These are phyloP conservation scores for Sialis fuliginosa DNA, from an alignment of 2,888 invertebrate species.

Conservation along the genomic window DNA sequence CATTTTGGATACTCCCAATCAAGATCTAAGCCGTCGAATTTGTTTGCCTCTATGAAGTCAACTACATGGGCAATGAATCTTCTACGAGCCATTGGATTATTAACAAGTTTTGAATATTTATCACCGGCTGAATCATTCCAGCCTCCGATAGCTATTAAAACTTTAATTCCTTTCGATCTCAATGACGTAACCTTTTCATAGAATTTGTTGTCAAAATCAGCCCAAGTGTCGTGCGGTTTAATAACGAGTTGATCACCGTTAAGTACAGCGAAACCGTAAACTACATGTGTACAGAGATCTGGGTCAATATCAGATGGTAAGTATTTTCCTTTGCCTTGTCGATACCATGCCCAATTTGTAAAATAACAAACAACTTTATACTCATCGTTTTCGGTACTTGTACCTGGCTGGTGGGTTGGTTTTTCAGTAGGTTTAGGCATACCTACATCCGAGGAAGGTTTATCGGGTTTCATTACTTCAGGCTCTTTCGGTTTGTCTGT, in stretches of 20 bases:
- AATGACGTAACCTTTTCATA: conserved; percentile 69
- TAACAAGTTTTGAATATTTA: conserved; percentile 70
- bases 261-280: conserved; percentile 83
- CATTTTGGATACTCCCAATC: conserved; percentile 93
- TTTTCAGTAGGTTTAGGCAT: conserved; percentile 5
- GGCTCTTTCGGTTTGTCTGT: background rate
- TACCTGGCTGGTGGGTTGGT: conserved; percentile 2
- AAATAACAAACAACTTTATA: conserved; percentile 82
- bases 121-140: conserved; percentile 90
- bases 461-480: background rate
- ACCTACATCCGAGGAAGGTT: background rate
- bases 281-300: conserved; percentile 75
- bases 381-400: conserved; percentile 10
- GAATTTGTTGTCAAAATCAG: conserved; percentile 79
- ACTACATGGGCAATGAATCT: conserved; percentile 58
- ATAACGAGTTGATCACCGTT: conserved; percentile 56
- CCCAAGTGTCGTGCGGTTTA: conserved; percentile 75
- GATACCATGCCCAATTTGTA: conserved; percentile 91
- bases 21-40: conserved; percentile 80
- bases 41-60: conserved; percentile 59
- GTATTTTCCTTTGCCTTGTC: conserved; percentile 65
- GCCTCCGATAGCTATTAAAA: conserved; percentile 77
- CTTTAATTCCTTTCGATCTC: conserved; percentile 56
- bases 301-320: conserved; percentile 69
- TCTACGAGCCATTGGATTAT: conserved; percentile 48